Percentiles rank a stretch among this genome's conserved stretches.
Evolutionary conservation across 2,113 vertebrate genomes (phyloP).

Genomic region (Glareola pratincola): DNA sequence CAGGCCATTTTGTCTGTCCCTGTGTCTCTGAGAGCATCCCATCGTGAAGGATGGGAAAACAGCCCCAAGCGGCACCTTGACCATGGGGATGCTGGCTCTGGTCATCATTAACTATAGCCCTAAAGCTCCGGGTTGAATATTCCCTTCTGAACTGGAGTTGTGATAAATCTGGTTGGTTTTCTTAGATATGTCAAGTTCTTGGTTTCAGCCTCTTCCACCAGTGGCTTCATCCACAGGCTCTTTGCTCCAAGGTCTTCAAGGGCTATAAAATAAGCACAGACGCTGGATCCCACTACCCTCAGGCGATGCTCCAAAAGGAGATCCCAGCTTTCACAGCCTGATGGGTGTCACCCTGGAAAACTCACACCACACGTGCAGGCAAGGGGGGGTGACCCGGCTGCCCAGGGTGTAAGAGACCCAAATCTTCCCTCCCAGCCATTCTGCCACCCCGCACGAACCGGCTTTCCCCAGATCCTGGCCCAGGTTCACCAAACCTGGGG

Average conservation of each 20-base stretch:
- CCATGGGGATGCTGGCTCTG: background rate
- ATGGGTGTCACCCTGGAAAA: background rate
- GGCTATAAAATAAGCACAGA: background rate
- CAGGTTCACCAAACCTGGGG: background rate
- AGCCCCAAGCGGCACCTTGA: background rate
- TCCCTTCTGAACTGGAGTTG: background rate
- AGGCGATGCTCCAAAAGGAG: background rate
- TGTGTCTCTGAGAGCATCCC: background rate
- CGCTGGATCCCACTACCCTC: rapidly evolving
- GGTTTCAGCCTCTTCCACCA: background rate
- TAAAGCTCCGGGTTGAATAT: background rate
- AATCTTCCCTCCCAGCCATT: background rate
- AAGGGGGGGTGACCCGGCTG: rapidly evolving
- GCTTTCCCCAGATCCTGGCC: background rate
- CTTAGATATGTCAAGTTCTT: background rate
- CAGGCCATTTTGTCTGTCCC: background rate
- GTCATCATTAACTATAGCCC: background rate
- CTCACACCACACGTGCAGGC: rapidly evolving
- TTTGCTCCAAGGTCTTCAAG: background rate
- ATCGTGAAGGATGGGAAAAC: background rate
- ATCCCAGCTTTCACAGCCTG: rapidly evolving
- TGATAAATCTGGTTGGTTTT: background rate
- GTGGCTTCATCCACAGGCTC: background rate
- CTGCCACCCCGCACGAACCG: rapidly evolving
- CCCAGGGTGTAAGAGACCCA: rapidly evolving